Conservation (phyloP, 2,888 invertebrate genomes). For the Apoda limacodes region DNA sequence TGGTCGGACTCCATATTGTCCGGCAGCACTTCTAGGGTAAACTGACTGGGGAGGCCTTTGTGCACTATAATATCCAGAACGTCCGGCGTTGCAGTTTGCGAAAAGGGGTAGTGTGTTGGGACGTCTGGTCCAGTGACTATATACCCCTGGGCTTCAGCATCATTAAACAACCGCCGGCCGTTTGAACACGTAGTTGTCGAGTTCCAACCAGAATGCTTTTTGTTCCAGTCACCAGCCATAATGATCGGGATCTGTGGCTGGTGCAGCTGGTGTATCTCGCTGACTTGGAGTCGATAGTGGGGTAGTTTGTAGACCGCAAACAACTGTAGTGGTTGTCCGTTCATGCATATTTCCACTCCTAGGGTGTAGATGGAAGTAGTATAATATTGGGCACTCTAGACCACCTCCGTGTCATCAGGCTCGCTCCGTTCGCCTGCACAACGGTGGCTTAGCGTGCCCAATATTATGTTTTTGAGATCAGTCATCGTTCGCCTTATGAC, state of each 20-base stretch:
- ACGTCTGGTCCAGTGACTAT: conserved; percentile 2
- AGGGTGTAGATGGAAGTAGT: not conserved
- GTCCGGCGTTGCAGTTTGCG: not conserved
- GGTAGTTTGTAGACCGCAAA: conserved; percentile 1
- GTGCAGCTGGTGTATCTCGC: not conserved
- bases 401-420: no score
- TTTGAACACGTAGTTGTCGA: not conserved
- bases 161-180: not conserved
- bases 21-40: not conserved
- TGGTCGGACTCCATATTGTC: not conserved
- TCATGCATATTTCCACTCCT: not conserved
- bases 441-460: no score
- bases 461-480: no score
- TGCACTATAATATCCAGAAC: conserved; percentile 1
- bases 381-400: no score
- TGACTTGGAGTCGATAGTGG: no score
- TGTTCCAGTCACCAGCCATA: conserved; percentile 1
- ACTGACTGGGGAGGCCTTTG: not conserved
- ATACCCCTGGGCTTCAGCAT: conserved; percentile 1
- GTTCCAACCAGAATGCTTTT: conserved; percentile 1
- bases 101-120: not conserved
- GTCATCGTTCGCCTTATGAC: no score
- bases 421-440: no score
- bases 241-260: not conserved
- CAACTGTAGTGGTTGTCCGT: not conserved